Conservation (phyloP, 2,888 invertebrate genomes). For the Drosophila seclusa region DNA sequence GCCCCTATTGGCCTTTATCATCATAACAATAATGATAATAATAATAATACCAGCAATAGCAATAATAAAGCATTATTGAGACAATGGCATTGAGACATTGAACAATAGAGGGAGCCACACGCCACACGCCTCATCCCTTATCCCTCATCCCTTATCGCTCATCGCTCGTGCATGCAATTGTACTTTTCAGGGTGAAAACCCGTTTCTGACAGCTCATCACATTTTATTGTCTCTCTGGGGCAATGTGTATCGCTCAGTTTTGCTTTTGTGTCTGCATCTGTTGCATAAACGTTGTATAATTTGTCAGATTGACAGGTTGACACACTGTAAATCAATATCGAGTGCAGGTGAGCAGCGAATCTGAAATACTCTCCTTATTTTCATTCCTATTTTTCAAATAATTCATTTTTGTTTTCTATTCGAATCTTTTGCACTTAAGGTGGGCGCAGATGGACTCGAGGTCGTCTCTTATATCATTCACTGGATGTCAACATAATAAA, state of each 20-base stretch:
- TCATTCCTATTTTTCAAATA: not conserved
- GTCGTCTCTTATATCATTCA: not conserved
- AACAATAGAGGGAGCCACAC: constrained; percentile 26
- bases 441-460: not conserved
- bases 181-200: constrained; percentile 35
- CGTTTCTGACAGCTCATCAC: constrained; percentile 66
- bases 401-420: not conserved
- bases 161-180: constrained; percentile 39
- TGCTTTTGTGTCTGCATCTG: constrained; percentile 28
- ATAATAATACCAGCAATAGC: not conserved
- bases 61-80: constrained; percentile 7
- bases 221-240: constrained; percentile 24
- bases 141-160: constrained; percentile 14
- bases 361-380: not conserved
- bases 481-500: not conserved
- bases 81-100: constrained; percentile 9
- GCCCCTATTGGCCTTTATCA: constrained; percentile 15
- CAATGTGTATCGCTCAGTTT: not conserved
- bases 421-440: not conserved
- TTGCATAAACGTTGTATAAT: constrained; percentile 61
- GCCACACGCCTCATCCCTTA: constrained; percentile 14
- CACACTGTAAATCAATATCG: constrained; percentile 61
- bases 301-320: constrained; percentile 66
- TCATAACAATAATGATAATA: constrained; percentile 4
- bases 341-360: constrained; percentile 6